phyloP scores from a whole-genome alignment of 2,113 vertebrate species.

The Pungitius pungitius region DNA sequence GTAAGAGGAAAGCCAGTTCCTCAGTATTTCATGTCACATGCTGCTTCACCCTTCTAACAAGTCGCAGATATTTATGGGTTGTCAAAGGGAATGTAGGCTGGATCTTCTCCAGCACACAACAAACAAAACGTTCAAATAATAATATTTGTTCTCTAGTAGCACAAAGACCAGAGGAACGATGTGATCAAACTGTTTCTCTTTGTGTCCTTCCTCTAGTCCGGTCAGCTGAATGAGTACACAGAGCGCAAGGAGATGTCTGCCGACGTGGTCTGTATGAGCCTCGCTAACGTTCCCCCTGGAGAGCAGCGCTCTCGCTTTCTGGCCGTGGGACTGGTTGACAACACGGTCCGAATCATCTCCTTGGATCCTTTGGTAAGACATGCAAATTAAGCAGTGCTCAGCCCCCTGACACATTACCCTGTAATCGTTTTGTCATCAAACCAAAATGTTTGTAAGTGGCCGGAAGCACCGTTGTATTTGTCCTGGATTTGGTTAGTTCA shows the following conservation, averaged over 20 bases:
- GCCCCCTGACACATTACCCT: background rate
- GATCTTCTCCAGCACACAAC: background rate
- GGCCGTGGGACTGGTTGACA: constrained; percentile 95
- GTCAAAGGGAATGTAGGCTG: background rate
- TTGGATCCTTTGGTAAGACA: constrained; percentile 91
- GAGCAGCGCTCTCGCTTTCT: constrained; percentile 96
- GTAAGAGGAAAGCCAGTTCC: constrained; percentile 75
- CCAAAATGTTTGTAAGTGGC: background rate
- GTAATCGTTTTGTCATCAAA: background rate
- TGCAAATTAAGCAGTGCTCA: background rate
- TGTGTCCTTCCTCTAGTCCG: constrained; percentile 81
- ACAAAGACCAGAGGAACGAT: background rate
- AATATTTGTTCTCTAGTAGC: background rate
- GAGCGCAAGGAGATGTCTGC: constrained; percentile 99
- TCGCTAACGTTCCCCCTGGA: constrained; percentile 96
- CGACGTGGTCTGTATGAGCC: constrained; percentile 97
- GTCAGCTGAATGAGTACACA: constrained; percentile 97
- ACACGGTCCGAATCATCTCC: constrained; percentile 98
- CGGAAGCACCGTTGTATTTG: background rate
- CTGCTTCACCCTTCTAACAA: background rate
- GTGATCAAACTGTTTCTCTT: background rate
- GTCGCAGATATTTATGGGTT: background rate
- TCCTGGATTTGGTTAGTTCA: background rate
- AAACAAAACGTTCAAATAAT: background rate
- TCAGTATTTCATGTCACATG: background rate